Percentiles rank a stretch among this genome's conserved stretches.
These are phyloP conservation scores for Arenaria interpres DNA, from an alignment of 2,113 vertebrate species.

Conservation along the genomic window DNA sequence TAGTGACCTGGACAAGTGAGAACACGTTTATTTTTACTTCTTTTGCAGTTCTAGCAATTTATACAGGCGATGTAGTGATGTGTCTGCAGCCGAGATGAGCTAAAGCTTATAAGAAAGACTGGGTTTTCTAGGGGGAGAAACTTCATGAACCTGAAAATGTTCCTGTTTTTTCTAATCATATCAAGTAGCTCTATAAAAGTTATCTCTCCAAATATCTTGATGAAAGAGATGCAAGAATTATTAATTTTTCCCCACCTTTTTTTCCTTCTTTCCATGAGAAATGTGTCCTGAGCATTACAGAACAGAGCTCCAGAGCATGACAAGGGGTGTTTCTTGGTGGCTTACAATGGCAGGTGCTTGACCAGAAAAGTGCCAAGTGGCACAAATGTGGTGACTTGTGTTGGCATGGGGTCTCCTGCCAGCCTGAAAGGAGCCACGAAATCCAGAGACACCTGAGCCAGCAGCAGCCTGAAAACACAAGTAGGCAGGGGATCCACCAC, in stretches of 20 bases:
- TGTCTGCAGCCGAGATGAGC: neutral
- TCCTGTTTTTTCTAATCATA: neutral
- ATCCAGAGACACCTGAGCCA: neutral
- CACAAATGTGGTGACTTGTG: neutral
- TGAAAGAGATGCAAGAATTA: neutral
- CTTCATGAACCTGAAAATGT: neutral
- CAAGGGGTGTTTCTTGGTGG: rapidly evolving
- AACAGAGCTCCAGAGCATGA: too few relatives aligned
- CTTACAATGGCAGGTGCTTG: neutral
- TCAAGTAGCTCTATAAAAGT: neutral
- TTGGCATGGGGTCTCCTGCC: neutral
- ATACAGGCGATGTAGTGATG: neutral
- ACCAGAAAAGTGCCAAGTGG: neutral
- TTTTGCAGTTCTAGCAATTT: neutral
- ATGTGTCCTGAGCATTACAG: rapidly evolving
- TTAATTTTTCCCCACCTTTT: neutral
- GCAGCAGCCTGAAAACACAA: neutral
- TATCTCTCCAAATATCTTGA: neutral
- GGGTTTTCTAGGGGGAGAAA: neutral
- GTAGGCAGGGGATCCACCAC: neutral
- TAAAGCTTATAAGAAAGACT: neutral
- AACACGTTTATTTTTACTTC: neutral
- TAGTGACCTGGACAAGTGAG: neutral
- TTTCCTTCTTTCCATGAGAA: neutral
- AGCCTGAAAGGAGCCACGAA: neutral